Conservation (phyloP, 1,140 invertebrate species). For the Pantala flavescens region DNA sequence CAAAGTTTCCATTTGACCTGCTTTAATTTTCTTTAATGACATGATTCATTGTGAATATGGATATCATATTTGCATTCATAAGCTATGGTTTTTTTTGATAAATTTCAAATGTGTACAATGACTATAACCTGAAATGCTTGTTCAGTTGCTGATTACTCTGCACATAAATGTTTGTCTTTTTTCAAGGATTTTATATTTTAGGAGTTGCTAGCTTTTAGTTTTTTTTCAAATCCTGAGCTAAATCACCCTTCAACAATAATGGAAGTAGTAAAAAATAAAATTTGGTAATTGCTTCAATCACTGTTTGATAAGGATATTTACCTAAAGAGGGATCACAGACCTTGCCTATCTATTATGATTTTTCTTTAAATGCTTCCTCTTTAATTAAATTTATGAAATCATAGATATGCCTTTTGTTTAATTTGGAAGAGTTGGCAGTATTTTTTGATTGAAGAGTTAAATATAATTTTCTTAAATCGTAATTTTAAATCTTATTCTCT, state of each 20-base stretch:
- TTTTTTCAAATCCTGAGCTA: background rate
- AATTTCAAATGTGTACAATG: background rate
- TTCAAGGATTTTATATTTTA: conserved; percentile 6
- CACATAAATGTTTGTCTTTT: conserved; percentile 14
- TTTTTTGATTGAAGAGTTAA: background rate
- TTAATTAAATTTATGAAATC: background rate
- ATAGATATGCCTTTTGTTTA: background rate
- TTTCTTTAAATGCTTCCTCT: conserved; percentile 1
- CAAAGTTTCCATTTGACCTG: conserved; percentile 22
- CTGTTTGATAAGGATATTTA: background rate
- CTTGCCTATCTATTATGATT: background rate
- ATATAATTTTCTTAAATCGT: too few relatives aligned
- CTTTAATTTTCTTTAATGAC: background rate
- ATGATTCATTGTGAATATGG: background rate
- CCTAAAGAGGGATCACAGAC: background rate
- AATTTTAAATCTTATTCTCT: too few relatives aligned
- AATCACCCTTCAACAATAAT: background rate
- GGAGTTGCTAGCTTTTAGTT: conserved; percentile 5
- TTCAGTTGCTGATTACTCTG: conserved; percentile 9
- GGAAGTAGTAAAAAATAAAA: background rate
- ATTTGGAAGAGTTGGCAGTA: background rate
- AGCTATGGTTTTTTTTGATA: background rate
- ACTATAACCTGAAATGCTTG: background rate
- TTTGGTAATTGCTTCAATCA: background rate
- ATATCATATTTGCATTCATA: background rate